phyloP scores from a whole-genome alignment of 2,113 vertebrate genomes.

The Echinops telfairi region DNA sequence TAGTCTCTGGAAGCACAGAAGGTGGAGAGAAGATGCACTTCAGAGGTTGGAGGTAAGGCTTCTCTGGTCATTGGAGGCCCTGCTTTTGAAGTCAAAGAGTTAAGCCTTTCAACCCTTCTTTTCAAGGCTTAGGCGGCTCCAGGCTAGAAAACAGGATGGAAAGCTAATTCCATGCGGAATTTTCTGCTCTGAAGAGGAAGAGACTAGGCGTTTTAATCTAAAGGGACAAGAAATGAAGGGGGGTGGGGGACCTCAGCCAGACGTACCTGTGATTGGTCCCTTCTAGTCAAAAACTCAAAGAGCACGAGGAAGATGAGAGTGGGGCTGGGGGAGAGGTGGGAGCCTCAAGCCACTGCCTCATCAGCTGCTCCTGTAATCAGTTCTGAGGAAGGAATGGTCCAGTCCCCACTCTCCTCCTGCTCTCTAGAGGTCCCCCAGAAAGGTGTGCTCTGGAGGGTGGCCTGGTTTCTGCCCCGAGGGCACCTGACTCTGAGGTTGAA shows the following conservation, averaged over 20 bases:
- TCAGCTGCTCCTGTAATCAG: slow-evolving; percentile 23
- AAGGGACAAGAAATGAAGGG: background rate
- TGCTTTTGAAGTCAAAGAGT: slow-evolving; percentile 38
- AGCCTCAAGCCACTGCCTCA: slow-evolving; percentile 19
- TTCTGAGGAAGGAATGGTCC: slow-evolving; percentile 33
- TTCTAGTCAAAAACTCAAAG: slow-evolving; percentile 61
- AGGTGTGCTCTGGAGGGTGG: slow-evolving; percentile 32
- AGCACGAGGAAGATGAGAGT: background rate
- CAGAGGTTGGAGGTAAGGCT: slow-evolving; percentile 15
- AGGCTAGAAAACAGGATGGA: slow-evolving; percentile 28
- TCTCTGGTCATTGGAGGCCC: background rate
- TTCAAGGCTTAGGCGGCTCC: slow-evolving; percentile 5
- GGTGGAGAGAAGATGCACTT: slow-evolving; percentile 8
- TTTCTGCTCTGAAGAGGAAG: slow-evolving; percentile 54
- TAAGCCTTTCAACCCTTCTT: slow-evolving; percentile 52
- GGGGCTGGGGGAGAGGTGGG: background rate
- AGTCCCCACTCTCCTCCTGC: slow-evolving; percentile 35
- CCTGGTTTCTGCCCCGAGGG: slow-evolving; percentile 55
- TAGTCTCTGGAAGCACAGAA: slow-evolving; percentile 64
- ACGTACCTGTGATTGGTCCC: slow-evolving; percentile 1
- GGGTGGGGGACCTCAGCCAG: background rate
- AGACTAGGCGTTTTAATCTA: slow-evolving; percentile 36
- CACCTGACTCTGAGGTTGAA: slow-evolving; percentile 56
- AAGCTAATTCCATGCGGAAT: slow-evolving; percentile 34
- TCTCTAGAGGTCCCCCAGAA: slow-evolving; percentile 13